Percentiles rank a stretch among this genome's conserved stretches.
Evolutionary conservation across 2,113 vertebrate species (phyloP).

Genomic region (Plecotus auritus): DNA sequence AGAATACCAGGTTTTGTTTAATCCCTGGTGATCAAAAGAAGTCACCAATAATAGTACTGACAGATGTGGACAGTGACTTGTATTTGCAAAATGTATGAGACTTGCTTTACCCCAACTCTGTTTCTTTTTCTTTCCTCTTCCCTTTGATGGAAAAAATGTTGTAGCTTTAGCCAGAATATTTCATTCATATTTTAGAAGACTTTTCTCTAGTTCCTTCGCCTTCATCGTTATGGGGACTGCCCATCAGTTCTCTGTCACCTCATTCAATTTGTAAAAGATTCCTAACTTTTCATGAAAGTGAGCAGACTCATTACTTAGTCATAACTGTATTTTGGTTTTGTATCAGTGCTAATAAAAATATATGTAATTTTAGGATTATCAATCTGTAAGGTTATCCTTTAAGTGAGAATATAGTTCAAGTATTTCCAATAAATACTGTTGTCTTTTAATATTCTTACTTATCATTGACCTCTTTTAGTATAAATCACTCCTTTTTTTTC

Average conservation of each 20-base stretch:
- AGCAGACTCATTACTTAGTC: background rate
- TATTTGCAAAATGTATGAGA: slow-evolving; percentile 44
- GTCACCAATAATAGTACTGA: background rate
- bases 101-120: background rate
- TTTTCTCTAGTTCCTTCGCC: background rate
- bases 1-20: slow-evolving; percentile 54
- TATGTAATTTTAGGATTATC: background rate
- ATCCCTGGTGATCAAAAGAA: slow-evolving; percentile 55
- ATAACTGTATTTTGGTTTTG: background rate
- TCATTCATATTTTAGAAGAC: slow-evolving; percentile 23
- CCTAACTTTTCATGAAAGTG: background rate
- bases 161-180: slow-evolving; percentile 35
- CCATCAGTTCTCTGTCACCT: background rate
- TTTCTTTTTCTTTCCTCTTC: background rate
- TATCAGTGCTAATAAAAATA: background rate
- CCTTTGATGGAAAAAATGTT: slow-evolving; percentile 45
- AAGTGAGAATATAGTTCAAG: background rate
- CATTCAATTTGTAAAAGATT: background rate
- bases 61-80: slow-evolving; percentile 36
- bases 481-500: background rate
- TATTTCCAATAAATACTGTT: background rate
- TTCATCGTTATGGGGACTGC: background rate
- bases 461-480: background rate
- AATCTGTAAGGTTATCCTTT: background rate
- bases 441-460: background rate